Base-by-base conservation (phyloP, 2,797 vertebrate genomes). In the Spea hammondii region DNA sequence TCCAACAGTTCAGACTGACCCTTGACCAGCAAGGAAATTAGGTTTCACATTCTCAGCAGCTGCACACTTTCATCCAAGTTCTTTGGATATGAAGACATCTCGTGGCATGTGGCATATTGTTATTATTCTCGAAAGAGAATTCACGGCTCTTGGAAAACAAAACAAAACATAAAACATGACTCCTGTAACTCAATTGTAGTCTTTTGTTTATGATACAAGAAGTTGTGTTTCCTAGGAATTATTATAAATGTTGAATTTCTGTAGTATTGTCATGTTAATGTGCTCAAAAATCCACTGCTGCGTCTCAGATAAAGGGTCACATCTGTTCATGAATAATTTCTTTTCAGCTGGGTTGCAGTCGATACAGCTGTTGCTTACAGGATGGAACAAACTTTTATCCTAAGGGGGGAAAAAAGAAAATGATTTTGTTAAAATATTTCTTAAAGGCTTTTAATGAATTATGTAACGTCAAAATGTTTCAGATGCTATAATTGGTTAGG, bases 291-390 rank as follows among this genome's bases (percentile, higher is more conserved):
- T 89, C 95, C 95, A 96, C 87, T 94, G 94, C 77, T 96, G 95
- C 74, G 95, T 96, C 86, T 93, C 91, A 60, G 94, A 95, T 17
- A 92, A 89, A 71, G 94, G 92, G 85, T 96, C 91, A 83, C 95
- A 96, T 92, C 91, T 93, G 89, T 93, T 94, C 94, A 96, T 95
- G 91, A 95, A 95, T 88, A 96, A 92, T 90, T 93, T 94, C 91
- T 94, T 95, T 85, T 96, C 95, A 8, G 91, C 88, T 0, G 92
- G 93, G 84, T 93, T 95, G 87, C 91, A 95, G 84, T 96, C 95
- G 86, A 95, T 87, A 83, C 95, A 96, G 88, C 95, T 93, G 87
- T 90, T 93, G 88, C 94, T 95, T 85, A 95, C 94, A 1, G 92
- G 88, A 85, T 96, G 95, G 89, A 94, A 94, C 82, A 96, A 87